Conservation (phyloP, 2,888 invertebrate genomes). For the Pseudanteris insignis region DNA sequence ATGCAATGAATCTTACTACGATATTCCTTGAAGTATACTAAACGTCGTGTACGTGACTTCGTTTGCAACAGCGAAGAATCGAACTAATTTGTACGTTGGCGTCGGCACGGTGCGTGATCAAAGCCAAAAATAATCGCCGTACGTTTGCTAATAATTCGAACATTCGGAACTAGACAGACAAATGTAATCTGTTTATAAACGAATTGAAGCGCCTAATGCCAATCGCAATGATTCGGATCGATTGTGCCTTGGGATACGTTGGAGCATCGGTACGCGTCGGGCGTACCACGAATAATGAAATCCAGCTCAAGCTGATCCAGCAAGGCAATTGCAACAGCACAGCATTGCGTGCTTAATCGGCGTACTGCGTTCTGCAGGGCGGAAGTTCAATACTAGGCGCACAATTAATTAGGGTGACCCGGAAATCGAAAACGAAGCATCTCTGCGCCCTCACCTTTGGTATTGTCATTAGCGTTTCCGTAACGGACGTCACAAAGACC, state of each 20-base stretch:
- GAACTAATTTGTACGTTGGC: too few relatives aligned
- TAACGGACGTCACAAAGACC: constrained; percentile 45
- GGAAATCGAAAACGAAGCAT: constrained; percentile 48
- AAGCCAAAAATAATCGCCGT: too few relatives aligned
- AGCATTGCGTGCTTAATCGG: constrained; percentile 42
- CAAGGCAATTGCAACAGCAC: constrained; percentile 38
- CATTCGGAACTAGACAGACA: too few relatives aligned
- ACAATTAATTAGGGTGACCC: constrained; percentile 48
- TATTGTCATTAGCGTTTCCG: constrained; percentile 43
- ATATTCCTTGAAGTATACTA: too few relatives aligned
- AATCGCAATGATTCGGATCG: constrained; percentile 22
- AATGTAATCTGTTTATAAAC: constrained; percentile 1
- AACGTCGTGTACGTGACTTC: too few relatives aligned
- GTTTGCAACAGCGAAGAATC: too few relatives aligned
- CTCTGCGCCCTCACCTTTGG: constrained; percentile 39
- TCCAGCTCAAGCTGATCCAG: constrained; percentile 39
- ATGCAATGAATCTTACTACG: too few relatives aligned
- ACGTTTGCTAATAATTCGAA: too few relatives aligned
- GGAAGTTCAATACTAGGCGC: constrained; percentile 49
- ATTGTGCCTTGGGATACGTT: constrained; percentile 22
- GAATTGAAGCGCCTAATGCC: constrained; percentile 1
- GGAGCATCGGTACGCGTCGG: not conserved
- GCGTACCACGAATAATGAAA: constrained; percentile 36
- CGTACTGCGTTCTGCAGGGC: constrained; percentile 43
- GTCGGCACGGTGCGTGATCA: too few relatives aligned